A percentile compares a stretch with the other conserved stretches of the same genome.
These are phyloP conservation scores for Pteruthius melanotis DNA, from an alignment of 2,113 vertebrate genomes.

Conservation along the genomic window DNA sequence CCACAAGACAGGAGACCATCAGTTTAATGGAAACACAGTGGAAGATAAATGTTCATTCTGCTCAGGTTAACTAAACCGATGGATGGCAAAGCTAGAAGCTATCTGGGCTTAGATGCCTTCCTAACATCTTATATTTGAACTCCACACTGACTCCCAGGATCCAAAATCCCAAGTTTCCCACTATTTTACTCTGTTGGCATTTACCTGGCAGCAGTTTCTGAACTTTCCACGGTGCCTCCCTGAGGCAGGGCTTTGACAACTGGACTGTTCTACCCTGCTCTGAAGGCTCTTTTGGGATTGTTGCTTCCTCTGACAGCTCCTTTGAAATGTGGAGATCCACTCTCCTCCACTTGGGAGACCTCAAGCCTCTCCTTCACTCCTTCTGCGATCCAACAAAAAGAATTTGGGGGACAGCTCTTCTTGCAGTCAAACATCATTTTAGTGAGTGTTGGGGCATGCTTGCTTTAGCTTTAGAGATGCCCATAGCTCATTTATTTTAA, in stretches of 20 bases:
- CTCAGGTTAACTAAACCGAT: background rate
- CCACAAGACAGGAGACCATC: background rate
- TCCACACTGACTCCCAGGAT: background rate
- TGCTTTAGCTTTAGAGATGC: background rate
- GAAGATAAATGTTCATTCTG: background rate
- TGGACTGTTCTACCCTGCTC: background rate
- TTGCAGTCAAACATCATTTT: background rate
- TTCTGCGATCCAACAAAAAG: background rate
- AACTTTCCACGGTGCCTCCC: background rate
- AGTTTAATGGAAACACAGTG: background rate
- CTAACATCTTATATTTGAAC: background rate
- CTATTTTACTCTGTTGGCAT: background rate
- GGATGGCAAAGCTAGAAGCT: background rate
- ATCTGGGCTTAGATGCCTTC: background rate
- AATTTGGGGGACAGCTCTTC: background rate
- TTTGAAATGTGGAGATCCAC: background rate
- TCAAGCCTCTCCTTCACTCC: background rate
- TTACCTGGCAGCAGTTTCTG: background rate
- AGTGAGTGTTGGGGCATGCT: background rate
- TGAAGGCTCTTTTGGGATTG: background rate
- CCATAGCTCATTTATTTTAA: background rate
- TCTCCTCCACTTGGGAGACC: background rate
- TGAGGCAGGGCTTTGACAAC: background rate
- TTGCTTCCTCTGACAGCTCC: background rate
- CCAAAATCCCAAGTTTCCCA: background rate